Evolutionary conservation across 2,113 vertebrate genomes (phyloP), one percentile per base, ranked within the genome.

Genomic region (Hemichromis elongatus): DNA sequence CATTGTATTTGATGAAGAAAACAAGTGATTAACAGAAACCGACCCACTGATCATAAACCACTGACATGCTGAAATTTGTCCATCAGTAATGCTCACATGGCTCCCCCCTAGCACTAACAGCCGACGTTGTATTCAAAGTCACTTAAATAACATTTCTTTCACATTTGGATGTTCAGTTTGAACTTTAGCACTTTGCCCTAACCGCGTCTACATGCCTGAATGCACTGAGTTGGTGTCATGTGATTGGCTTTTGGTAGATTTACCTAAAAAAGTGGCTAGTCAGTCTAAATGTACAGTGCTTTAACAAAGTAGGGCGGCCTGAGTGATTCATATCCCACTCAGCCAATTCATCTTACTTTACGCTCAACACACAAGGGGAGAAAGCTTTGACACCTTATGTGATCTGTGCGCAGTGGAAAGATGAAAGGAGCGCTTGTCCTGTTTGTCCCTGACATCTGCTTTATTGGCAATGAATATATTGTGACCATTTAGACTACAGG

Each of bases 381-480:
- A 33, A 33, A 19, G 7, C 28, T 81, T 81, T 77, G 87, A 90
- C 82, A 90, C 33, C 33, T 37, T 63, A 1, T 21, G 55, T 4
- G 83, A 93, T 88, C 37, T 47, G 77, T 37, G 73, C 2, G 2
- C 59, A 83, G 55, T 33, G 9, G 59, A 63, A 59, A 86, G 88
- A 77, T 52, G 35, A 28, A 93, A 90, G 73, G 57, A 53, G 18
- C 45, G 79, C 68, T 84, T 68, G 84, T 79, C 90, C 82, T 91
- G 86, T 50, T 28, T 19, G 53, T 89, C 92, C 86, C 88, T 80
- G 82, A 92, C 90, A 92, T 89, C 57, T 18, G 68, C 77, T 88
- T 93, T 86, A 93, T 84, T 82, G 82, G 61, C 75, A 81, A 85
- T 50, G 3, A 82, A 78, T 77, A 82, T 53, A 84, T 12, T 79